Base-by-base conservation (phyloP, 2,888 invertebrate species). In the Tipula helvola region DNA sequence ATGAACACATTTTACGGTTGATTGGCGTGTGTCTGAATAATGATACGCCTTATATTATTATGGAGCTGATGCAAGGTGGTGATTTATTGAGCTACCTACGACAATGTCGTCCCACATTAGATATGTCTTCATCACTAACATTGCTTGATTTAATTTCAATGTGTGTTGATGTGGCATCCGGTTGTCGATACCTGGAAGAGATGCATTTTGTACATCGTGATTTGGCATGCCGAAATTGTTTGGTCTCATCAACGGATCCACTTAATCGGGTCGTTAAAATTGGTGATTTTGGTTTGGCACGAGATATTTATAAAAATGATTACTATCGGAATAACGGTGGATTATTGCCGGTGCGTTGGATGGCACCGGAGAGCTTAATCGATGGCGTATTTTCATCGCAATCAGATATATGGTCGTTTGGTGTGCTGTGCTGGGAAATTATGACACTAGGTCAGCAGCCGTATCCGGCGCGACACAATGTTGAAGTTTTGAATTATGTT, bases 11-110 rank as follows among this genome's bases (percentile, higher is more conserved):
- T 87, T 93, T 99, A 39, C 94, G 97, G 88, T 93, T 99, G 42
- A 93, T 99, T 8, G 99, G 99, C 0, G 97, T 99, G 5, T 99
- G 98, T 90, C 93, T 98, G 42, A 98, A 99, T 90, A 96, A 96
- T 88, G 98, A 98, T 90, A 96, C 98, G 7, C 96, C 97, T 89
- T 97, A 97, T 89, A 95, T 99, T 88, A 96, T 99, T 85, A 95
- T 99, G 94, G 99, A 99, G 91, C 93, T 99, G 18, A 99, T 99
- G 99, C 97, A 98, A 91, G 98, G 97, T 4, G 99, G 99, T 0
- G 99, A 99, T 92, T 92, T 99, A 87, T 93, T 99, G 44, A 97
- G 96, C 87, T 99, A 97, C 91, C 92, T 99, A 85, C 93, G 98
- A 87, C 94, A 95, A 5, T 96, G 96, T 88, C 93, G 98, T 87